phyloP scores from a whole-genome alignment of 1,140 invertebrate species.

The Holotrichia oblita region DNA sequence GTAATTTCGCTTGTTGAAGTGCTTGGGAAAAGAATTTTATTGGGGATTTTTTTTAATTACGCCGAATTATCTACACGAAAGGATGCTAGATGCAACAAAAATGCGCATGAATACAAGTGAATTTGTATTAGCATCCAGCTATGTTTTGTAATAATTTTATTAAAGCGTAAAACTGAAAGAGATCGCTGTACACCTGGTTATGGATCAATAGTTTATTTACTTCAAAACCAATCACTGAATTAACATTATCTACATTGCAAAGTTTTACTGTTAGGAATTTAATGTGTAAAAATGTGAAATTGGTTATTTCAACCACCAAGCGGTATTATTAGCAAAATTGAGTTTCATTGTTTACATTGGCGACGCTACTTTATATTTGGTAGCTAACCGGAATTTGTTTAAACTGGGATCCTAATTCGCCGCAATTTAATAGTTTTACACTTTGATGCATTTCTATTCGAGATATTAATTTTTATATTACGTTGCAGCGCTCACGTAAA shows the following conservation, averaged over 20 bases:
- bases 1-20: no score
- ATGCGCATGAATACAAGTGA: no score
- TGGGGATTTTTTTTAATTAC: no score
- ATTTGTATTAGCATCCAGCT: no score
- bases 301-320: background rate
- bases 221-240: background rate
- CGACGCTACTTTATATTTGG: background rate
- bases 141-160: background rate
- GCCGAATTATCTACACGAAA: no score
- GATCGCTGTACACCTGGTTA: background rate
- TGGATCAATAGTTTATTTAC: background rate
- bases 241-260: background rate
- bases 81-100: no score
- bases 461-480: conserved; percentile 26
- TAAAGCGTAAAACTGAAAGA: background rate
- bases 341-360: background rate
- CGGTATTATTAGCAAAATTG: background rate
- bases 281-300: background rate
- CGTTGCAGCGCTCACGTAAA: conserved; percentile 1
- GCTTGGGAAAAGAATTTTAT: no score
- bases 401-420: background rate
- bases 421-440: conserved; percentile 25
- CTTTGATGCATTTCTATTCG: conserved; percentile 31
- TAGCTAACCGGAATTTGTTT: background rate
- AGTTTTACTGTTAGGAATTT: background rate